Base-by-base conservation (phyloP, 2,113 vertebrate species). In the Calyptommatus sinebrachiatus region DNA sequence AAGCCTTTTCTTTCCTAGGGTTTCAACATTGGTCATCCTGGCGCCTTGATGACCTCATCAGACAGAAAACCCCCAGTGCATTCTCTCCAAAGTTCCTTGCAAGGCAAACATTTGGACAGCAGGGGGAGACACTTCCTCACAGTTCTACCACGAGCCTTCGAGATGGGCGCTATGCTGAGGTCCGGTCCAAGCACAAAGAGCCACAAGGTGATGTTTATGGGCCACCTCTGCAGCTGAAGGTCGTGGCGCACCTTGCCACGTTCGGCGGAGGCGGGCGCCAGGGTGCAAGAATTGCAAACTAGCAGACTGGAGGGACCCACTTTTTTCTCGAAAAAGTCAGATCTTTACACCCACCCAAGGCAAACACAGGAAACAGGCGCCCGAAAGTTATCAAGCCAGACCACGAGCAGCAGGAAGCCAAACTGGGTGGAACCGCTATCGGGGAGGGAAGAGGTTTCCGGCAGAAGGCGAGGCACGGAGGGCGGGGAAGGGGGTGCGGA, bases 401-500 rank as follows among this genome's bases (percentile, higher is more conserved):
- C 8, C 0, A 18, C 8, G 8, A 74, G 22, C 20, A n/a, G 48
- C 77, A 74, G 80, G 82, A 78, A 78, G 67, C 67, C 18, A 22
- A 7, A 26, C 45, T 50, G 28, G 82, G 41, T 21, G 22, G 29
- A 70, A 41, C 28, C 10, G 77, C 76, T 84, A 79, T 79, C 77
- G 2, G 66, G 29, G 29, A 31, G 53, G 72, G 45, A 77, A 66
- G 45, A 5, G 60, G 74, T 41, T 77, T 83, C 81, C 73, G 68
- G 61, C n/a, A n/a, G 5, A n/a, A 57, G 57, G 53, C 2, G 74
- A 5, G 61, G 74, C 31, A n/a, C 61, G 26, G 71, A 22, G 85
- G 28, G 83, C 35, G 48, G n/a, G 70, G 53, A 48, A 62, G 65
- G 12, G 75, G 62, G 46, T 7, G 18, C 12, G n/a, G 16, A 21